These are phyloP conservation scores for Zosterops hypoxanthus DNA, from an alignment of 2,113 vertebrate genomes.

Conservation along the genomic window DNA sequence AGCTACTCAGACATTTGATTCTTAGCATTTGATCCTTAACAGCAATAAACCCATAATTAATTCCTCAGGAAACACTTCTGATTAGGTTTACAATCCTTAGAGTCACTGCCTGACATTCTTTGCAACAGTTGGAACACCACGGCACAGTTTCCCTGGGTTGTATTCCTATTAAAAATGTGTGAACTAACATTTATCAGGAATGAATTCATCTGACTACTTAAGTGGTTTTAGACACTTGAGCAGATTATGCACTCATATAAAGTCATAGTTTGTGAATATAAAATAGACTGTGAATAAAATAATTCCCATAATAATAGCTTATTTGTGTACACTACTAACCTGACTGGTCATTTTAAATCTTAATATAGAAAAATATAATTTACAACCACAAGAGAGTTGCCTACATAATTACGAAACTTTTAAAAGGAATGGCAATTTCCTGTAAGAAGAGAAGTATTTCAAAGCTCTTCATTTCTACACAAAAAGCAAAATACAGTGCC, in stretches of 20 bases:
- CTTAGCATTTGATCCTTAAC: background rate
- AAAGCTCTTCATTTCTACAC: background rate
- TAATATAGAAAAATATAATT: background rate
- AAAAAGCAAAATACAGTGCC: background rate
- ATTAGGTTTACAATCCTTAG: background rate
- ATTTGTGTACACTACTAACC: background rate
- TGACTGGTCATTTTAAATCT: background rate
- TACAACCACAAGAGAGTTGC: background rate
- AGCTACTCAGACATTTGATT: background rate
- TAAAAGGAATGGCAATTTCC: background rate
- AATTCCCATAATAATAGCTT: background rate
- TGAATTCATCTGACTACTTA: background rate
- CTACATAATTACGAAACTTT: background rate
- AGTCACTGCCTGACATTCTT: background rate
- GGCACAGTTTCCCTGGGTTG: background rate
- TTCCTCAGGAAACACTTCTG: background rate
- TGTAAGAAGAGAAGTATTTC: background rate
- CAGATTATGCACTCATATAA: background rate
- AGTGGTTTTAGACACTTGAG: background rate
- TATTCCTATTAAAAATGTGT: background rate
- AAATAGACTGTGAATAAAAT: background rate
- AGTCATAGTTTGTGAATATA: background rate
- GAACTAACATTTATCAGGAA: background rate
- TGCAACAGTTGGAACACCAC: background rate
- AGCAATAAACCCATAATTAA: background rate